Conservation (phyloP, 2,888 invertebrate species). For the Zaprionus bogoriensis region DNA sequence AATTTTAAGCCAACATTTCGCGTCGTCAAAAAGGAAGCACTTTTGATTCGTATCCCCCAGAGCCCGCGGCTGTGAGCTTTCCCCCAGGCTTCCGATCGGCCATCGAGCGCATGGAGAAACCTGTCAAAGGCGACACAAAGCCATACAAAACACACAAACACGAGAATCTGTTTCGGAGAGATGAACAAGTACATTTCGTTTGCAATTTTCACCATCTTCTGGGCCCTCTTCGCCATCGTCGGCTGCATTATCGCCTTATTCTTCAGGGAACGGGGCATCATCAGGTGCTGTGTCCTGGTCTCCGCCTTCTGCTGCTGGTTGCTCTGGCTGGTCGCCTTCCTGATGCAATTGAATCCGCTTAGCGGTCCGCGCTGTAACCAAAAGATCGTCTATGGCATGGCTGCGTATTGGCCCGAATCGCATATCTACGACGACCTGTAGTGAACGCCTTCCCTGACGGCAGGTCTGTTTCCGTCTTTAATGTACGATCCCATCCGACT, state of each 20-base stretch:
- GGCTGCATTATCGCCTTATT: constrained; percentile 31
- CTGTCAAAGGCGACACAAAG: constrained; percentile 47
- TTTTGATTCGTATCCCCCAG: too few relatives aligned
- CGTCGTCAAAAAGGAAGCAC: constrained; percentile 3
- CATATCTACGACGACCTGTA: neutral
- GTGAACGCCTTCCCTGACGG: too few relatives aligned
- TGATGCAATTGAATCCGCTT: constrained; percentile 66
- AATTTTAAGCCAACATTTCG: constrained; percentile 41
- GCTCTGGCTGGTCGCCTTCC: constrained; percentile 54
- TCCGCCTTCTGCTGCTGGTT: constrained; percentile 65
- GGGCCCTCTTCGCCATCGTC: constrained; percentile 33
- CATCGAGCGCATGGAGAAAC: constrained; percentile 34
- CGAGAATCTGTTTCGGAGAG: too few relatives aligned
- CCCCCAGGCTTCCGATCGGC: neutral
- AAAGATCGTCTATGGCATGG: constrained; percentile 37
- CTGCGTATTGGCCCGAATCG: constrained; percentile 63
- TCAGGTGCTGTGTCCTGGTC: constrained; percentile 49
- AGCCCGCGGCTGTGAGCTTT: too few relatives aligned
- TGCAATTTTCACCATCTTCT: constrained; percentile 27
- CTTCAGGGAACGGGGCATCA: constrained; percentile 31
- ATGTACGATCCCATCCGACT: too few relatives aligned
- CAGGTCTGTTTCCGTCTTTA: too few relatives aligned
- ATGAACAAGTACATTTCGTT: constrained; percentile 37
- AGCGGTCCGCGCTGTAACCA: constrained; percentile 46
- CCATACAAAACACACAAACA: neutral